Base-by-base conservation (phyloP, 2,113 vertebrate species). In the Nothobranchius kuhntae region DNA sequence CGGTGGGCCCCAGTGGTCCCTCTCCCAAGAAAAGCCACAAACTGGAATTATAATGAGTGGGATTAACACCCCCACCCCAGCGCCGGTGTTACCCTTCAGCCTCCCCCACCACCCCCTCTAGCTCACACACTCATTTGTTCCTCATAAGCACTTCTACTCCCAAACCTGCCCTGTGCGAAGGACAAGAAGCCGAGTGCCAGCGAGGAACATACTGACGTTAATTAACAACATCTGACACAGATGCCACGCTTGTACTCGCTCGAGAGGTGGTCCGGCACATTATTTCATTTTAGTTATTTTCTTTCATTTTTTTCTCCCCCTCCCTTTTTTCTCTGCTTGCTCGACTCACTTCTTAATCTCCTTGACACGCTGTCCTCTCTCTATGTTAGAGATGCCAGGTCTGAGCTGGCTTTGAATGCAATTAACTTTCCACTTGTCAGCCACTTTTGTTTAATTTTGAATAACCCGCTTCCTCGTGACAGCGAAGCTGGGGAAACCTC, bases 181-280 rank as follows among this genome's bases (percentile, higher is more conserved):
- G 86, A 91, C 90, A 91, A 88, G 90, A 92, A 92, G 89, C 87
- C 83, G 87, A 90, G 90, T 89, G 90, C 80, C 90, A 90, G 92
- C 72, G 62, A 90, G 88, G 73, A 92, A 91, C 93, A 92, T 90
- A 91, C 91, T 92, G 91, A 93, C 89, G 87, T 93, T 93, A 93
- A 93, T 94, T 92, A 94, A 92, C 92, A 93, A 92, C 92, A 93
- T 93, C 91, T 92, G 92, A 93, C 91, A 92, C 91, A 93, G 93
- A 93, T 93, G 92, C 92, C 85, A 89, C 71, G 86, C 88, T 92
- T 93, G 91, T 92, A 89, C 81, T 88, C 66, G 87, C 93, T 84
- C 92, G 24, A 85, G 91, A 93, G 92, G 92, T 92, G 93, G 92
- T 92, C 91, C 90, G 56, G 75, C 90, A 91, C 90, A 89, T 93